Base-by-base conservation (phyloP, 2,797 vertebrate species). In the Chrosomus eos region DNA sequence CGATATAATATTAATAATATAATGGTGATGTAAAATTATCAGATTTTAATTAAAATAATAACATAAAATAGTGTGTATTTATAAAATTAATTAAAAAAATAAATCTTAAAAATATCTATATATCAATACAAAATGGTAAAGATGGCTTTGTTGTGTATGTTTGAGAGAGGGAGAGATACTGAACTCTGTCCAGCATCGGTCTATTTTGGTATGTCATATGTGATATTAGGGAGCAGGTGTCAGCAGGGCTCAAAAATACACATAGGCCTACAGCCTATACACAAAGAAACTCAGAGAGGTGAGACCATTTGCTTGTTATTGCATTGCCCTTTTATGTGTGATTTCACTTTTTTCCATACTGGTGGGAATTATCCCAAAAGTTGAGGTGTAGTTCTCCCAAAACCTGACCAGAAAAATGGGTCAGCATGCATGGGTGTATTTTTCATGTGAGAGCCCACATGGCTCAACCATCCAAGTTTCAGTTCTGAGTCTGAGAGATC, bases 121-220 rank as follows among this genome's bases (percentile, higher is more conserved):
- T 45, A 45, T 45, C 45, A 48, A 45, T 48, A 48, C 1, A 2
- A 40, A 55, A 18, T 16, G 11, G 8, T 26, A 3, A 45, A n/a
- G 36, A 14, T 31, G 60, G 36, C 23, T 60, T 60, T 28, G 9
- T 31, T 26, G 38, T 31, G 53, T 31, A 10, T 45, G 9, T 64
- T n/a, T 66, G 58, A 66, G 40, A 33, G 68, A 45, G 51, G 48
- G 38, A 62, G 19, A 74, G 40, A 23, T 71, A 55, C 51, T 71
- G 33, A 80, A 62, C 55, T 81, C 43, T 86, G 80, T 78, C 51
- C 43, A 67, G 53, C 36, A 79, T 80, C 58, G 9, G 68, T 64
- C 76, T 87, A 84, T 87, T 87, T 87, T 70, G n/a, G 68, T 83
- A 26, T 33, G 7, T 55, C 67, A 74, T 86, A 72, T 83, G 48